Evolutionary conservation across 2,888 invertebrate genomes (phyloP).

Genomic region (Clunio marinus): DNA sequence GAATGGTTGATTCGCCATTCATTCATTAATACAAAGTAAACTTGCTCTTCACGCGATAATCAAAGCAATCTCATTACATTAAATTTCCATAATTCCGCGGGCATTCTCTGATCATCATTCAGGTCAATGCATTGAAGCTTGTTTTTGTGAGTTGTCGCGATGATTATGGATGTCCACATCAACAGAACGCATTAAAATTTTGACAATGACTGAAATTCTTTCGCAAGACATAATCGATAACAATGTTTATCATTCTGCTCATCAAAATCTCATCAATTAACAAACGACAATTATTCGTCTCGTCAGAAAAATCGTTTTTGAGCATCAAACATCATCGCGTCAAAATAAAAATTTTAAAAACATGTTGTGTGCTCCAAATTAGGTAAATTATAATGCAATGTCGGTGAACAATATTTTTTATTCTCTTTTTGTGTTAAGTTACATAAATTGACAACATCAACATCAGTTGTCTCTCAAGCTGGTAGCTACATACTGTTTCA

Average conservation of each 20-base stretch:
- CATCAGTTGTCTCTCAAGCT: no score
- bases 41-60: background rate
- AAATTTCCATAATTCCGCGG: background rate
- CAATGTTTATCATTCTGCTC: no score
- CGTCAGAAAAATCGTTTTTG: no score
- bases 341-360: no score
- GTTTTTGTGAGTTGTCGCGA: no score
- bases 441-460: background rate
- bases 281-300: no score
- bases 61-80: background rate
- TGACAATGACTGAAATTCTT: no score
- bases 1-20: no score
- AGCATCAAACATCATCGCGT: no score
- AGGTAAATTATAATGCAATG: background rate
- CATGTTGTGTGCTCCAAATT: background rate
- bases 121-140: slow-evolving; percentile 16
- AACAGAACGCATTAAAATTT: background rate
- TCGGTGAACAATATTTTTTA: no score
- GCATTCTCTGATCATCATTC: background rate
- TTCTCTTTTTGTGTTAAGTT: background rate
- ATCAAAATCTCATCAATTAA: no score
- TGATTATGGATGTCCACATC: background rate
- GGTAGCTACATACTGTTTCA: background rate
- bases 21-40: background rate
- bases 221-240: no score